phyloP scores from a whole-genome alignment of 1,140 invertebrate genomes.

The Zaprionus ornatus region DNA sequence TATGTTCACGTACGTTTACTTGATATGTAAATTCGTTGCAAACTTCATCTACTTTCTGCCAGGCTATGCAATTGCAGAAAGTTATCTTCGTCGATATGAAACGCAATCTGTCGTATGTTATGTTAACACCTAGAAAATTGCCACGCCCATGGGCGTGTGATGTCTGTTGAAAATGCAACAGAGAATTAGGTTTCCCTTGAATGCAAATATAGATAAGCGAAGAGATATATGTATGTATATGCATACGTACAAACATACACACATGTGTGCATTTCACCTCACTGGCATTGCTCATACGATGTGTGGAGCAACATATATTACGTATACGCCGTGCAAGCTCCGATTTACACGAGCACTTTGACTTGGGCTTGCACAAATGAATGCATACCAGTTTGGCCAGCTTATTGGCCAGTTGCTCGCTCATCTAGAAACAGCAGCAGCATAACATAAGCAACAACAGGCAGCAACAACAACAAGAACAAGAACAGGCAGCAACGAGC shows the following conservation, averaged over 20 bases:
- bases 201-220: not conserved
- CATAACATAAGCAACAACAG: not conserved
- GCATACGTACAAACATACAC: not conserved
- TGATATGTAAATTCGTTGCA: not conserved
- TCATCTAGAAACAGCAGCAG: slow-evolving; percentile 9
- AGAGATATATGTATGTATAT: not conserved
- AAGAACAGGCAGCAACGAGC: not conserved
- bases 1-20: not conserved
- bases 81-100: not conserved
- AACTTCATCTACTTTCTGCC: not conserved
- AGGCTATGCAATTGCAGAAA: not conserved
- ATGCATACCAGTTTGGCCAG: slow-evolving; percentile 21
- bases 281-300: not conserved
- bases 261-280: not conserved
- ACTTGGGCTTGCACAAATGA: slow-evolving; percentile 19
- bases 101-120: slow-evolving; percentile 1
- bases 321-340: not conserved
- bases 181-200: not conserved
- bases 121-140: slow-evolving; percentile 2
- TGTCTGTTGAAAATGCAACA: not conserved
- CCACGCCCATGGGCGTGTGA: not conserved
- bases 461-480: not conserved
- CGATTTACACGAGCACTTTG: slow-evolving; percentile 2
- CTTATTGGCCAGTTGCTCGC: slow-evolving; percentile 33
- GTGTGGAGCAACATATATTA: slow-evolving; percentile 29